These are phyloP conservation scores for Melitaea cinxia DNA, from an alignment of 1,140 invertebrate species.

Conservation along the genomic window DNA sequence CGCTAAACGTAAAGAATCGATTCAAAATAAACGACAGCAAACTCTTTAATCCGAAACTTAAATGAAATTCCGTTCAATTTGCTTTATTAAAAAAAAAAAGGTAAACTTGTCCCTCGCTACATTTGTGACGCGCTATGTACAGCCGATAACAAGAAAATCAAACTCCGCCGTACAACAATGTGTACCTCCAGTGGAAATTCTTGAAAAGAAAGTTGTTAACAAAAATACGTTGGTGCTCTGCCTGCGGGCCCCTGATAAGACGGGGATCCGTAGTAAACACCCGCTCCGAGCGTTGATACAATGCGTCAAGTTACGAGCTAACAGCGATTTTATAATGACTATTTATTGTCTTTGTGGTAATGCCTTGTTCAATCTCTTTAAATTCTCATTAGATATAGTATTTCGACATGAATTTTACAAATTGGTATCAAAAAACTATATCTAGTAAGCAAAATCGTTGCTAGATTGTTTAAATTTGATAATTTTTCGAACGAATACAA, in stretches of 20 bases:
- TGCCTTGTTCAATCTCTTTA: too few species aligned
- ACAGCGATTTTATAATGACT: conserved; percentile 26
- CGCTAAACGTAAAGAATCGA: neutral
- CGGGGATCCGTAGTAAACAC: conserved; percentile 60
- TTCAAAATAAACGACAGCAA: neutral
- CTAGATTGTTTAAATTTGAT: too few species aligned
- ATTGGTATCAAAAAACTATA: too few species aligned
- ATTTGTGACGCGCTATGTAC: conserved; percentile 35
- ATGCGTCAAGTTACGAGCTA: conserved; percentile 26
- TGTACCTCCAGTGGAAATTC: conserved; percentile 66
- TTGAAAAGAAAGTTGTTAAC: conserved; percentile 77
- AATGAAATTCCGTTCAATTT: conserved; percentile 22
- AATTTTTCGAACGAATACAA: too few species aligned
- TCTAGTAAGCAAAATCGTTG: too few species aligned
- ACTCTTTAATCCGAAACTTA: conserved; percentile 11
- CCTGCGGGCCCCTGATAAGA: conserved; percentile 72
- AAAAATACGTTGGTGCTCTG: conserved; percentile 68
- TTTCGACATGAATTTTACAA: too few species aligned
- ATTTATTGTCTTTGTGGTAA: too few species aligned
- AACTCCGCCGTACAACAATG: conserved; percentile 61
- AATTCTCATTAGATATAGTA: too few species aligned
- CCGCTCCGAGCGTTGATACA: conserved; percentile 31
- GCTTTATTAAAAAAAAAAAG: conserved; percentile 35
- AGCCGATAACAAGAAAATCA: conserved; percentile 66
- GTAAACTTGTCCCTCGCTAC: conserved; percentile 38